Percentiles rank a stretch among this genome's conserved stretches.
Conservation (phyloP, 1,140 invertebrate species). For the Drosophila fuyamai region DNA sequence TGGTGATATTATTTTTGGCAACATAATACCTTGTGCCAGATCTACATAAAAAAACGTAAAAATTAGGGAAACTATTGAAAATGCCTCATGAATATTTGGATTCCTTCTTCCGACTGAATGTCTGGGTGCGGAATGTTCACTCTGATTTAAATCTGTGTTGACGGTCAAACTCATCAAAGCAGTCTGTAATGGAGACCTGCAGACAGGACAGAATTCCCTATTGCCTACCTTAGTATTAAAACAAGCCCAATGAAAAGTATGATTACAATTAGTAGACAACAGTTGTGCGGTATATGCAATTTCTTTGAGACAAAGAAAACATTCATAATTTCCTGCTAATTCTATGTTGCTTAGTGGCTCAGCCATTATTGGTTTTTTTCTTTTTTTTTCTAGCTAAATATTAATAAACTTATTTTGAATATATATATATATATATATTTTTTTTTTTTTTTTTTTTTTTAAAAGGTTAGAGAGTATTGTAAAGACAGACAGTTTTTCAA, state of each 20-base stretch:
- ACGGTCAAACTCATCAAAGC: conserved; percentile 2
- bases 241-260: conserved; percentile 4
- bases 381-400: too few species aligned
- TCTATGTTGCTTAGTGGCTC: too few species aligned
- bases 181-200: neutral
- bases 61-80: conserved; percentile 1
- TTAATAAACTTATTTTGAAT: too few species aligned
- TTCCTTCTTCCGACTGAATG: neutral
- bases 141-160: neutral
- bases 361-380: too few species aligned
- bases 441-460: too few species aligned
- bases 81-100: neutral
- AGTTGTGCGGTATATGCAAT: neutral
- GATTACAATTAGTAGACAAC: neutral
- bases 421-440: neutral
- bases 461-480: too few species aligned
- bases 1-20: too few species aligned
- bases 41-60: neutral
- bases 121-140: neutral
- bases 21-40: neutral
- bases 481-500: too few species aligned
- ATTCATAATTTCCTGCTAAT: neutral
- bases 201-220: neutral
- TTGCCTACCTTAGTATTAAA: neutral
- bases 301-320: conserved; percentile 1